Percentiles rank a stretch among this genome's conserved stretches.
These are phyloP conservation scores for Microctenopoma stevenorrisi DNA, from an alignment of 2,797 vertebrate genomes.

Conservation along the genomic window DNA sequence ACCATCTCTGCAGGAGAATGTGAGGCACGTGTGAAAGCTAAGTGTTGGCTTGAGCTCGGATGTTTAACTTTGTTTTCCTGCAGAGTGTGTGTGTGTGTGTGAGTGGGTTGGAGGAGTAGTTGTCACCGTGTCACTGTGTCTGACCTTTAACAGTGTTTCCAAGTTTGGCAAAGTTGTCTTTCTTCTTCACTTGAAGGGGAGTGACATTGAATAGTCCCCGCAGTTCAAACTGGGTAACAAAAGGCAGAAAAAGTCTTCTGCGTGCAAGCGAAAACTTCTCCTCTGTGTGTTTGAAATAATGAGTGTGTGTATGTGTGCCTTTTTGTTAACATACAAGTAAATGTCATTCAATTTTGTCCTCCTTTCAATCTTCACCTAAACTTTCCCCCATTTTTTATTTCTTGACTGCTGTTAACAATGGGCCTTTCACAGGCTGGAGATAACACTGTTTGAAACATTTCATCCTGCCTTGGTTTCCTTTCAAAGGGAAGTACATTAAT, in stretches of 20 bases:
- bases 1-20: slow-evolving; percentile 13
- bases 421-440: no score
- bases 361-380: not conserved
- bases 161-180: slow-evolving; percentile 85
- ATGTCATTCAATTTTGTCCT: not conserved
- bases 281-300: slow-evolving; percentile 20
- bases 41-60: slow-evolving; percentile 36
- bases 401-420: not conserved
- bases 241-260: slow-evolving; percentile 81
- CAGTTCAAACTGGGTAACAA: slow-evolving; percentile 83
- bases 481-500: not conserved
- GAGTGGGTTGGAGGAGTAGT: slow-evolving; percentile 16
- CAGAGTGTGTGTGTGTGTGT: slow-evolving; percentile 17
- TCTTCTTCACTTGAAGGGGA: slow-evolving; percentile 82
- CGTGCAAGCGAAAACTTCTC: slow-evolving; percentile 63
- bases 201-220: slow-evolving; percentile 86
- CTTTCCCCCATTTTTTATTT: not conserved
- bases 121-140: slow-evolving; percentile 66
- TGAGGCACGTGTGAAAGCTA: slow-evolving; percentile 14
- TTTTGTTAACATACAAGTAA: slow-evolving; percentile 8
- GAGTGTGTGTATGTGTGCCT: not conserved
- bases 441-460: not conserved
- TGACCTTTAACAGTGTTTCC: slow-evolving; percentile 84
- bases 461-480: not conserved
- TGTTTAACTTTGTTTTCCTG: slow-evolving; percentile 39